phyloP scores from a whole-genome alignment of 2,888 invertebrate genomes.

The Chromoteleia sp. region DNA sequence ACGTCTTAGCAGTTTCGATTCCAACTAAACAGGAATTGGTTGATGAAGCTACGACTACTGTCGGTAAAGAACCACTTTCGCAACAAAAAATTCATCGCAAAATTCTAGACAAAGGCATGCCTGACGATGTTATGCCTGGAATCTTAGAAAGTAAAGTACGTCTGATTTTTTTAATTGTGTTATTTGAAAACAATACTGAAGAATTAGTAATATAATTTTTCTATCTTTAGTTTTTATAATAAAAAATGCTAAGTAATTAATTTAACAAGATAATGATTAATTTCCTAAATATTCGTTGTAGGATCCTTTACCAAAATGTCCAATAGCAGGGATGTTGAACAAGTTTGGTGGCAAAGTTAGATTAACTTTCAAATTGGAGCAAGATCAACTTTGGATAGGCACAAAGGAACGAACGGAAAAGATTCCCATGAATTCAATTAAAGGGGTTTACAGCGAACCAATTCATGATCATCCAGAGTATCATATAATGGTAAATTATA shows the following conservation, averaged over 20 bases:
- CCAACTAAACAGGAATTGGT: slow-evolving; percentile 89
- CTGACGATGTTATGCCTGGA: slow-evolving; percentile 95
- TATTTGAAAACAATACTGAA: too few relatives aligned
- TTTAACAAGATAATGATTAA: not conserved
- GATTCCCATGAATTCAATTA: slow-evolving; percentile 95
- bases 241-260: too few relatives aligned
- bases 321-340: slow-evolving; percentile 95
- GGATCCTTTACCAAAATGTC: slow-evolving; percentile 92
- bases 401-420: slow-evolving; percentile 97
- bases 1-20: slow-evolving; percentile 92
- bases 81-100: slow-evolving; percentile 93
- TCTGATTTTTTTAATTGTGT: too few relatives aligned
- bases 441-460: slow-evolving; percentile 91
- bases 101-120: slow-evolving; percentile 95
- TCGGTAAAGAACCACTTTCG: slow-evolving; percentile 90
- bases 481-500: slow-evolving; percentile 91
- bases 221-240: too few relatives aligned
- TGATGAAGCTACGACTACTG: slow-evolving; percentile 86
- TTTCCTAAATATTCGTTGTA: slow-evolving; percentile 79
- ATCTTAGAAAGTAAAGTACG: slow-evolving; percentile 91
- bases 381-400: slow-evolving; percentile 95
- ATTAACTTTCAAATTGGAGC: slow-evolving; percentile 95
- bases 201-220: too few relatives aligned
- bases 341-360: slow-evolving; percentile 95
- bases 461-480: slow-evolving; percentile 96